Base-by-base conservation (phyloP, 2,797 vertebrate genomes). In the Setipinna tenuifilis region DNA sequence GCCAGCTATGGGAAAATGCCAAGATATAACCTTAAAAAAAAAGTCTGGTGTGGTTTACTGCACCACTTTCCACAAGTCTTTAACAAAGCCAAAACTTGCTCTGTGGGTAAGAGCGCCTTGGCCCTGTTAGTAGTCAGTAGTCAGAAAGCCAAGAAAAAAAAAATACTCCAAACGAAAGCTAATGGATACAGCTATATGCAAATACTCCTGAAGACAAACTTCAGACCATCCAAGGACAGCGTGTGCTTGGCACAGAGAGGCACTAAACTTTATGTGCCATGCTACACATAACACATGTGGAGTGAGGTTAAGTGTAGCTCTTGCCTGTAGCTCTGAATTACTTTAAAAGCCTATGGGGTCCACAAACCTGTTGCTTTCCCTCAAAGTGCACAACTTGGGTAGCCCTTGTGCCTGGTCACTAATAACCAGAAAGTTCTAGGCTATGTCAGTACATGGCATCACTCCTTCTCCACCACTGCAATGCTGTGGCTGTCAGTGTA, bases 21-120 rank as follows among this genome's bases (percentile, higher is more conserved):
- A 90, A 91, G 86, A 85, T 82, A 78, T 89, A 84, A 88, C 86
- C 87, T 87, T 88, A 65, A 85, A 85, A 88, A 88, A 87, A 84
- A 87, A 87, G 86, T 89, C 85, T 88, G 84, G 81, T 83, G 84
- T 81, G 81, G 88, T 88, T 88, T 87, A 88, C 87, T 48, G 84
- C 71, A 87, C 86, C 31, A 25, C 82, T 86, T 81, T 61, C 85
- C 87, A 44, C 88, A 90, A 85, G 75, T 46, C 86, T 87, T 86
- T 71, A 80, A 86, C 54, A 65, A 50, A 58, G 87, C 87, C 88
- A 87, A 86, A 83, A 87, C 83, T 86, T 68, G 82, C 82, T 91
- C 82, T 71, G 82, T 46, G 84, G 82, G 83, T 82, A 87, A 81
- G 84, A 86, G 83, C 48, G 65, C 35, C 82, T 71, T 86, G 83